Evolutionary conservation across 2,113 vertebrate genomes (phyloP), one percentile per base, ranked within the genome.

Genomic region (Salvelinus namaycush): DNA sequence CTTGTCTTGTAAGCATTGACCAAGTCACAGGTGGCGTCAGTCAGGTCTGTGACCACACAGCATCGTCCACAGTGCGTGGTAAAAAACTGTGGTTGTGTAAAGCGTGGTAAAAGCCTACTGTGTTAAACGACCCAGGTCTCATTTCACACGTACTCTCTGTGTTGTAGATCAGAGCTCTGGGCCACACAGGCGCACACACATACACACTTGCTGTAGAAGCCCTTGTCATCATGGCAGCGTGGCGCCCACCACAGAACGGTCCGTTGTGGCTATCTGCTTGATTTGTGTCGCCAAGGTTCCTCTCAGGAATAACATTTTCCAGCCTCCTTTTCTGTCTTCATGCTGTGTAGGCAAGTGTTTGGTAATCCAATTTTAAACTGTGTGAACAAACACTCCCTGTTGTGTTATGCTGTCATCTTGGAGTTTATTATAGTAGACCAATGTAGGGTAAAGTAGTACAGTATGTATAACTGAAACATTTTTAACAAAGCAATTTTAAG

Each of bases 291-390:
- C 88, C 79, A 75, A 69, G 77, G 86, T 83, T 62, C 49, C 78
- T 85, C 76, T 70, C 71, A 75, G 82, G 78, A 82, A 72, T 72
- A 84, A 68, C 65, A 79, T 87, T 80, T 88, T 66, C 79, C 70
- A 39, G 81, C 70, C 70, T 67, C 18, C 29, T 60, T 39, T 34
- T 22, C 75, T 49, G 76, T 79, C 69, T 80, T 79, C 80, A 71
- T 80, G 76, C 79, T 85, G 83, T 76, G 83, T 76, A 70, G 85
- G 76, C 48, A 71, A 87, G 83, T 24, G 29, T 82, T 84, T 79
- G n/a, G 20, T 89, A 84, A 90, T 89, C 87, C 70, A 88, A 84
- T 88, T 90, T 83, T 57, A 72, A 78, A 49, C 83, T 39, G 44
- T 7, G 59, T 54, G 66, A 54, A 18, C 72, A 80, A 88, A 84